Conservation (phyloP, 1,140 invertebrate species). For the Habropoda laboriosa region DNA sequence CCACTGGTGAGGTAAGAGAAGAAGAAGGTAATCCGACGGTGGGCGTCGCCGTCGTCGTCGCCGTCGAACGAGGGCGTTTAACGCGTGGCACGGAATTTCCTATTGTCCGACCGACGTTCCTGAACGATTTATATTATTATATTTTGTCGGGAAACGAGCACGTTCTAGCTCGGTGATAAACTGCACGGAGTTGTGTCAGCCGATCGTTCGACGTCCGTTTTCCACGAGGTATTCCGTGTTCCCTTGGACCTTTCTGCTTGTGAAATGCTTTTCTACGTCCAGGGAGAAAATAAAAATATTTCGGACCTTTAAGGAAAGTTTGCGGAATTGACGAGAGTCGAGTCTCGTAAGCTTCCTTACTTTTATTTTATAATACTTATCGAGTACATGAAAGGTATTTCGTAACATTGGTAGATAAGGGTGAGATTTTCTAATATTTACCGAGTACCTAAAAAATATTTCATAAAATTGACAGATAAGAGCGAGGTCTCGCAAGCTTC, state of each 20-base stretch:
- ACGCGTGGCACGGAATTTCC: conserved; percentile 56
- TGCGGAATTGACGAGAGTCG: too few relatives aligned
- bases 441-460: too few relatives aligned
- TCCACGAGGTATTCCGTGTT: background rate
- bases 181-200: background rate
- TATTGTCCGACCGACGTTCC: conserved; percentile 49
- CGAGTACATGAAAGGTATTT: too few relatives aligned
- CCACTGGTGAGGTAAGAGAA: too few relatives aligned
- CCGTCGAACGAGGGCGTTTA: conserved; percentile 57
- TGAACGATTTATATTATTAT: conserved; percentile 63
- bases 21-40: conserved; percentile 50
- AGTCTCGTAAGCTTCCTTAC: too few relatives aligned
- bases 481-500: too few relatives aligned
- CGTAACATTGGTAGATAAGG: too few relatives aligned
- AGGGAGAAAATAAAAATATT: too few relatives aligned
- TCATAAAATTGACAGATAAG: too few relatives aligned
- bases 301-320: too few relatives aligned
- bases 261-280: background rate
- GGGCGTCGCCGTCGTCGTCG: conserved; percentile 37
- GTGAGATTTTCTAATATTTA: too few relatives aligned
- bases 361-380: too few relatives aligned
- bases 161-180: conserved; percentile 50
- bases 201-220: background rate
- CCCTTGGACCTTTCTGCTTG: background rate
- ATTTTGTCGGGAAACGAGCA: conserved; percentile 41